A percentile compares a stretch with the other conserved stretches of the same genome.
These are phyloP conservation scores for Penaeus chinensis DNA, from an alignment of 1,140 invertebrate species.

Conservation along the genomic window DNA sequence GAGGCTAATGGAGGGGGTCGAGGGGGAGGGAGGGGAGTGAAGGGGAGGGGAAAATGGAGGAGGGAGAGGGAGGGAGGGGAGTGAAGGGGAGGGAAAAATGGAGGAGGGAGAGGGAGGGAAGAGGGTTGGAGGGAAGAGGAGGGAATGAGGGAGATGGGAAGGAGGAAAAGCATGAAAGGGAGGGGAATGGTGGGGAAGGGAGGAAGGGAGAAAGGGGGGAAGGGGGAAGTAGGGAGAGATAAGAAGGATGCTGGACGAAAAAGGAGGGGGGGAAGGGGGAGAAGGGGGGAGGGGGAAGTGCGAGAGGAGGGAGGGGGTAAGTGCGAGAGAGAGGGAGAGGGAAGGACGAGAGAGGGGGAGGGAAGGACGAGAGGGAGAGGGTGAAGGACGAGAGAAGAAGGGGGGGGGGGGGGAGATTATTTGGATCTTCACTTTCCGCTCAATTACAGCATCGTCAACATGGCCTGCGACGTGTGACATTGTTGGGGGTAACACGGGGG, in stretches of 20 bases:
- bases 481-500: too few species aligned
- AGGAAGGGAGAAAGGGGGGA: neutral
- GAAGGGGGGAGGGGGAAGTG: neutral
- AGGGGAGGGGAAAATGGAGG: neutral
- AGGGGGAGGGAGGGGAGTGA: neutral
- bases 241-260: neutral
- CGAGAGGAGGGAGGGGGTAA: neutral
- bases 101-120: neutral
- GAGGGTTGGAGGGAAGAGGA: neutral
- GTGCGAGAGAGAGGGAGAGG: neutral
- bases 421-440: too few species aligned
- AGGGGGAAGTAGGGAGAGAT: neutral
- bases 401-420: neutral
- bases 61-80: neutral
- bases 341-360: neutral
- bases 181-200: neutral
- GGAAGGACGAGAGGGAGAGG: neutral
- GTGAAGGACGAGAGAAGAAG: neutral
- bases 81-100: neutral
- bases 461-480: too few species aligned
- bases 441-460: too few species aligned
- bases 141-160: neutral
- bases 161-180: neutral
- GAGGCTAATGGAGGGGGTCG: neutral
- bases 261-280: neutral